Percentiles rank a stretch among this genome's conserved stretches.
These are phyloP conservation scores for Frieseomelitta varia DNA, from an alignment of 1,140 invertebrate genomes.

Conservation along the genomic window DNA sequence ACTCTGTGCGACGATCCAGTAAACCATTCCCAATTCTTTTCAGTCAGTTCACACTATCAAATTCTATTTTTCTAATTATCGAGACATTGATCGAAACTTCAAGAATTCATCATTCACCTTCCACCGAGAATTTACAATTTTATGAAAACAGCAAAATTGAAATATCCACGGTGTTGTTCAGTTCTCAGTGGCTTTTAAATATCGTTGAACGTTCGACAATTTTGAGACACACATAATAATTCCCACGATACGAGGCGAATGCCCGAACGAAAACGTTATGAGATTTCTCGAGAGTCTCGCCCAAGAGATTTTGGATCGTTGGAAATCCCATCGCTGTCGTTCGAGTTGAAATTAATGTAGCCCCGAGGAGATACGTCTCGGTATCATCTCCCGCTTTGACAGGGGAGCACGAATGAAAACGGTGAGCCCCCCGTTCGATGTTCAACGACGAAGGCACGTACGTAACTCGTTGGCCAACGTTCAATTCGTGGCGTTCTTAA, in stretches of 20 bases:
- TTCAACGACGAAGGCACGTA: background rate
- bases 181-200: too few species aligned
- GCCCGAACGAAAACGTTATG: background rate
- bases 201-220: background rate
- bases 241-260: background rate
- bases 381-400: background rate
- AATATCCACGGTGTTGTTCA: too few species aligned
- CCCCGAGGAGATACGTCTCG: background rate
- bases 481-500: background rate
- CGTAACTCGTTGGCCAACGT: background rate
- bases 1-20: too few species aligned
- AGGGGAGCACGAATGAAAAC: background rate
- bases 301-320: background rate
- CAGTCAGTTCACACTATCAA: too few species aligned
- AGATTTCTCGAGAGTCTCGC: background rate
- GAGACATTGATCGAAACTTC: too few species aligned
- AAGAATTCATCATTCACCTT: too few species aligned
- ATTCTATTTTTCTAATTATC: too few species aligned
- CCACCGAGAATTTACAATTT: too few species aligned
- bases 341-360: background rate
- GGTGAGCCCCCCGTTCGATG: background rate
- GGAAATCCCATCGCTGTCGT: background rate
- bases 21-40: too few species aligned
- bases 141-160: too few species aligned
- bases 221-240: background rate